These are phyloP conservation scores for Tor tambroides DNA, from an alignment of 2,113 vertebrate genomes.

Conservation along the genomic window DNA sequence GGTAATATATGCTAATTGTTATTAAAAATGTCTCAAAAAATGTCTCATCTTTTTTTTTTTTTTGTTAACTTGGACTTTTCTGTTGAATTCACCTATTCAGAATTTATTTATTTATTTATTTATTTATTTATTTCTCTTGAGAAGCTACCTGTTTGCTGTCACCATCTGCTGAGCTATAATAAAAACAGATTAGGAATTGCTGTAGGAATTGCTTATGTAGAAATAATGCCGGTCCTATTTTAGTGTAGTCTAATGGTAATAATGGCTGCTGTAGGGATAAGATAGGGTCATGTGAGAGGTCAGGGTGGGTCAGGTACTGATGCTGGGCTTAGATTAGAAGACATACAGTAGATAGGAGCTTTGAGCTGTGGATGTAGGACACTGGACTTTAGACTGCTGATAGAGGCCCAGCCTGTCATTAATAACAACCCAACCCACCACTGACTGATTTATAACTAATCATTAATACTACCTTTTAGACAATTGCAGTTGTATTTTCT, in stretches of 20 bases:
- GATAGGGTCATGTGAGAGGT: conserved; percentile 67
- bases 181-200: conserved; percentile 20
- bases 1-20: not conserved
- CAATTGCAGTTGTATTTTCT: not conserved
- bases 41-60: not conserved
- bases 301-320: conserved; percentile 74
- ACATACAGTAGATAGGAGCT: conserved; percentile 58
- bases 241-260: not conserved
- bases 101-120: no score
- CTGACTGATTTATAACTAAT: conserved; percentile 35
- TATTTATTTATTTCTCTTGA: no score
- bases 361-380: conserved; percentile 36
- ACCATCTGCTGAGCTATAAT: not conserved
- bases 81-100: not conserved
- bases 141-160: not conserved
- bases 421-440: conserved; percentile 49
- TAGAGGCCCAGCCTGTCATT: conserved; percentile 52
- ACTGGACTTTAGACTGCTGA: conserved; percentile 71
- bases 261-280: not conserved
- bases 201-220: conserved; percentile 3
- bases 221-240: not conserved
- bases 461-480: not conserved
- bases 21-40: not conserved
- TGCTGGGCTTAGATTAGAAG: conserved; percentile 81
- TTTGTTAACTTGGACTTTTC: not conserved